These are phyloP conservation scores for Paralvinella palmiformis DNA, from an alignment of 1,140 invertebrate species.

Conservation along the genomic window DNA sequence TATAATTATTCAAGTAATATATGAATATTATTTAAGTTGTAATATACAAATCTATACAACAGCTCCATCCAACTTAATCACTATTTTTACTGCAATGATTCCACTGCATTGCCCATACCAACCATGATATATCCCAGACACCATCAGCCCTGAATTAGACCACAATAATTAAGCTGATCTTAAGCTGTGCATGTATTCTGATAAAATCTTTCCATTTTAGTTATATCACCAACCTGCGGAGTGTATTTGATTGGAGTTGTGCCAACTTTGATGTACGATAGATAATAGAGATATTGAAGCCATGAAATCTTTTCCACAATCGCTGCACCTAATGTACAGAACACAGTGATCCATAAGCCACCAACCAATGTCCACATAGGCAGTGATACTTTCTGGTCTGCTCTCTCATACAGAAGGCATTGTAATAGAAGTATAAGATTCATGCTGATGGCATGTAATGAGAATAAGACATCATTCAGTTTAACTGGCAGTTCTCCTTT, in stretches of 20 bases:
- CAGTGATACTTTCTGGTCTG: neutral
- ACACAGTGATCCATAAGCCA: slow-evolving; percentile 3
- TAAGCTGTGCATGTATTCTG: too few relatives aligned
- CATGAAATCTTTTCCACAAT: neutral
- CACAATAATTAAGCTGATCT: too few relatives aligned
- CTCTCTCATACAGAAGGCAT: slow-evolving; percentile 3
- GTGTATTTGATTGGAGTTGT: slow-evolving; percentile 3
- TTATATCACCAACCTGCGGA: slow-evolving; percentile 1
- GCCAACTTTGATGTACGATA: slow-evolving; percentile 9
- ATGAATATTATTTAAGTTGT: too few relatives aligned
- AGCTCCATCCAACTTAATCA: too few relatives aligned
- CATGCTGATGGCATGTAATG: slow-evolving; percentile 1
- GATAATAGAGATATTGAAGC: slow-evolving; percentile 1
- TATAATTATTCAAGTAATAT: too few relatives aligned
- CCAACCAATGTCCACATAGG: neutral
- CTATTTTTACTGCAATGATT: too few relatives aligned
- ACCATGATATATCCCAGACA: neutral
- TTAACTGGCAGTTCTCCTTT: slow-evolving; percentile 1
- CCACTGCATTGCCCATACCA: neutral
- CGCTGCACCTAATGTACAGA: neutral
- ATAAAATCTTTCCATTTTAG: too few relatives aligned
- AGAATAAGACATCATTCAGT: slow-evolving; percentile 1
- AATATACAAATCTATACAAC: too few relatives aligned
- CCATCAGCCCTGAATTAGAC: neutral
- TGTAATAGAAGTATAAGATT: neutral